These are phyloP conservation scores for Beroe forskalii DNA, from an alignment of 37 sponge, comb jelly and placozoan genomes.

Conservation along the genomic window DNA sequence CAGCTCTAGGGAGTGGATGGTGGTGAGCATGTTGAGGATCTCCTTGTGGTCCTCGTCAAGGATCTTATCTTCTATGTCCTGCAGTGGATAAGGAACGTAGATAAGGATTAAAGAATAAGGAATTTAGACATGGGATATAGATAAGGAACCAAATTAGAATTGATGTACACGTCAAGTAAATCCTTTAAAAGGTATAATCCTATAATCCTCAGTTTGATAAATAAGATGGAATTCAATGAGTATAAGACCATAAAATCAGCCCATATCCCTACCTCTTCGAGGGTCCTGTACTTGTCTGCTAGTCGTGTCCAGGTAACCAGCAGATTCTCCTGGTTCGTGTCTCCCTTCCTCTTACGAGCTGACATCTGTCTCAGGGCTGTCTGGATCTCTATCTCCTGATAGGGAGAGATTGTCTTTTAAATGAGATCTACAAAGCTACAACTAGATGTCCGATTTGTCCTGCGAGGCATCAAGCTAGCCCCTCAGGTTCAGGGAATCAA, in stretches of 20 bases:
- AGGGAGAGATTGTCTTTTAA: no score
- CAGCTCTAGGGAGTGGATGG: slow-evolving; percentile 9
- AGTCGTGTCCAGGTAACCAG: not conserved
- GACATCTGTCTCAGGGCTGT: slow-evolving; percentile 26
- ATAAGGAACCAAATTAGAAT: no score
- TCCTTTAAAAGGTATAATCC: no score
- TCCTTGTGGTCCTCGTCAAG: not conserved
- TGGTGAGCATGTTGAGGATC: not conserved
- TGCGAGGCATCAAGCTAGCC: no score
- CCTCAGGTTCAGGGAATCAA: no score
- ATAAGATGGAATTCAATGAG: no score
- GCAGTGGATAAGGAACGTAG: no score
- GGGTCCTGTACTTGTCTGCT: slow-evolving; percentile 12
- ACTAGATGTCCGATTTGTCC: not conserved
- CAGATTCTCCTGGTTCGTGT: not conserved
- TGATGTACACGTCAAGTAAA: no score
- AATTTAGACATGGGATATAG: no score
- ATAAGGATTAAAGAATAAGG: no score
- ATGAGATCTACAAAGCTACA: not conserved
- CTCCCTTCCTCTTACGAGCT: slow-evolving; percentile 2
- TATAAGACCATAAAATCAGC: no score
- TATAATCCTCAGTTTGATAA: no score
- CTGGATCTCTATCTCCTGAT: slow-evolving; percentile 41
- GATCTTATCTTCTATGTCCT: slow-evolving; percentile 14
- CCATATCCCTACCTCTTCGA: not conserved